Evolutionary conservation across 23 tunicate species (phyloP).

Genomic region (Ascidia mentula): DNA sequence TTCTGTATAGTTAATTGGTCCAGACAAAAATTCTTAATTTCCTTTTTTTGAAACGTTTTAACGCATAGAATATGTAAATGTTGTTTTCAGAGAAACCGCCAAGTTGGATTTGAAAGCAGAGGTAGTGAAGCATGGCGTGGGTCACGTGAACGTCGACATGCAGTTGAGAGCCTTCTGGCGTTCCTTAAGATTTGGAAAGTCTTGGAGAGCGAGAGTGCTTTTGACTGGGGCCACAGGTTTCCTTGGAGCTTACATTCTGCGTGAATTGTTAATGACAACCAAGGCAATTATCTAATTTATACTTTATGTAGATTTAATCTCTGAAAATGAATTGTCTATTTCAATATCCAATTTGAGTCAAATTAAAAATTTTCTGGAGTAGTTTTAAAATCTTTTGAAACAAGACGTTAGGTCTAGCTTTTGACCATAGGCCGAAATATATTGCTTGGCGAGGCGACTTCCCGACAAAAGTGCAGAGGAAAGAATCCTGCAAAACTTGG

Average conservation of each 20-base stretch:
- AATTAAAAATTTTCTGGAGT: background rate
- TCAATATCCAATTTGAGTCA: background rate
- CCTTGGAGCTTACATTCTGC: constrained; percentile 74
- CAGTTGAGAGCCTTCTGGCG: constrained; percentile 96
- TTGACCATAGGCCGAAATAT: constrained; percentile 49
- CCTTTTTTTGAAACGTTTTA: too few relatives aligned
- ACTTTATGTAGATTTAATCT: background rate
- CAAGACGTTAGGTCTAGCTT: too few relatives aligned
- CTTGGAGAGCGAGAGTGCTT: constrained; percentile 64
- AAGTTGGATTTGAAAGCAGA: constrained; percentile 44
- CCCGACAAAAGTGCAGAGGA: constrained; percentile 48
- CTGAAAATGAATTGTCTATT: background rate
- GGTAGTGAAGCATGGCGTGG: constrained; percentile 37
- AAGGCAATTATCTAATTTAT: constrained; percentile 25
- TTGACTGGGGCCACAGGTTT: constrained; percentile 93
- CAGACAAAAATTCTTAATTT: too few relatives aligned
- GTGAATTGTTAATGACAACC: constrained; percentile 60
- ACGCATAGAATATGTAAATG: too few relatives aligned
- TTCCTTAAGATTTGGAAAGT: constrained; percentile 32
- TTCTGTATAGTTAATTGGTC: too few relatives aligned
- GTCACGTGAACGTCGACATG: constrained; percentile 73
- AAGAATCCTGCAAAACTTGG: constrained; percentile 58
- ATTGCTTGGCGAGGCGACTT: constrained; percentile 73
- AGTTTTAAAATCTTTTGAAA: background rate
- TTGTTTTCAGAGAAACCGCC: background rate